phyloP scores from a whole-genome alignment of 2,888 invertebrate genomes.

The Crossocerus cetratus region DNA sequence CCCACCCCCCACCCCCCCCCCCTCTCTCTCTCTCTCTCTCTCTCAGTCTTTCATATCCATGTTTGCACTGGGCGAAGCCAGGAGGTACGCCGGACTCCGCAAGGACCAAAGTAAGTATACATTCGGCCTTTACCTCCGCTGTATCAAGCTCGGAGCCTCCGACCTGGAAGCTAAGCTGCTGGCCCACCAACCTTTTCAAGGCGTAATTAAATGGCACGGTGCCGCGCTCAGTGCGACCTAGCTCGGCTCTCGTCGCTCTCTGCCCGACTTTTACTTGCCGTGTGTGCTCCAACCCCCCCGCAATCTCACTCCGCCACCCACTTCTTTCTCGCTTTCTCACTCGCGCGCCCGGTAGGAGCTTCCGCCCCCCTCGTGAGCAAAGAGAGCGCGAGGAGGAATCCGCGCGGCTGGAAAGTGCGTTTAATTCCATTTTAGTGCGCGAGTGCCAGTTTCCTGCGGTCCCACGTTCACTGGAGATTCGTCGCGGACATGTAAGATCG shows the following conservation, averaged over 20 bases:
- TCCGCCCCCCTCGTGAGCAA: slow-evolving; percentile 25
- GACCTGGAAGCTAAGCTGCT: slow-evolving; percentile 35
- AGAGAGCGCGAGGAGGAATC: slow-evolving; percentile 30
- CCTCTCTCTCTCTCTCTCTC: too few species aligned
- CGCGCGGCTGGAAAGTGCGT: slow-evolving; percentile 42
- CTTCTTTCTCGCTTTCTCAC: slow-evolving; percentile 24
- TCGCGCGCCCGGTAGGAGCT: neutral
- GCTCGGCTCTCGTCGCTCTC: slow-evolving; percentile 35
- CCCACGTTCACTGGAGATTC: slow-evolving; percentile 42
- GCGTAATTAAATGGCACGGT: slow-evolving; percentile 66
- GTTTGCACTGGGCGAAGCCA: slow-evolving; percentile 63
- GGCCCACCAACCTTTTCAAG: slow-evolving; percentile 64
- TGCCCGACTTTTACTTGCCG: slow-evolving; percentile 4
- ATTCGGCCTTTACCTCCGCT: slow-evolving; percentile 53
- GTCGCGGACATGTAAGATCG: slow-evolving; percentile 44
- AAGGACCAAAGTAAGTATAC: slow-evolving; percentile 63
- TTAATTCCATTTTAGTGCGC: slow-evolving; percentile 51
- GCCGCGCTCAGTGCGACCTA: slow-evolving; percentile 43
- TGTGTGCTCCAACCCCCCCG: neutral
- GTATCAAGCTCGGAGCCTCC: slow-evolving; percentile 55
- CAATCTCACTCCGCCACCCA: neutral
- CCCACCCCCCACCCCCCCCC: too few species aligned
- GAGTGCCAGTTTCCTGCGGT: slow-evolving; percentile 38
- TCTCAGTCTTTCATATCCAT: slow-evolving; percentile 62
- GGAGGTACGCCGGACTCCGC: slow-evolving; percentile 53